Evolutionary conservation across 2,113 vertebrate species (phyloP), one percentile per base, ranked within the genome.

Genomic region (Trichechus manatus): DNA sequence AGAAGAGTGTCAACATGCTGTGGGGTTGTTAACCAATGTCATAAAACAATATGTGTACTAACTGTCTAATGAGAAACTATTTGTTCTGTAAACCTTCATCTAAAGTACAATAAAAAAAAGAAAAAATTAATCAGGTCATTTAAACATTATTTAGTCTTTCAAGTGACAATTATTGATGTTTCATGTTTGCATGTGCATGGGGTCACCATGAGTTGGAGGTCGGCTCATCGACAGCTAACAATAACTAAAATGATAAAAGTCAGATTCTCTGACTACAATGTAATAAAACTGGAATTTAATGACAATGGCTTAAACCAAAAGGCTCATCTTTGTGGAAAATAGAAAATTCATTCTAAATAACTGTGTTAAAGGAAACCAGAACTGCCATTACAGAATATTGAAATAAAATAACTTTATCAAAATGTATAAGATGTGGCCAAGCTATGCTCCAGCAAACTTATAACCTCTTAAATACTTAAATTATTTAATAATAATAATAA

Each of bases 211-310:
- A 47, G 47, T 47, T 47, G 47, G 47, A 10, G 47, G 47, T 10
- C 6, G 53, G 4, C 3, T 56, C 53, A 56, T 56, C 13, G 53
- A 11, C 53, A 56, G 53, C 53, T 56, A 56, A 61, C 59, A 61
- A 61, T 20, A 61, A 61, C 59, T 63, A 8, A 74, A 80, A 79
- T 66, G 11, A 56, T 53, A 74, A 88, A 92, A 74, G 6, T n/a
- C 6, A 29, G n/a, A 78, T 74, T 82, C 31, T 94, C n/a, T 91
- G 47, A 42, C 7, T 68, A 61, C 70, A 74, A 3, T 89, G 64
- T 44, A 96, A 92, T 56, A 96, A 66, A 88, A 78, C 31, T 72
- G 2, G 56, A 64, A 86, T 20, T 74, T 63, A 92, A 84, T 75
- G 72, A 70, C 29, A 84, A 64, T 22, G 25, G 44, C 27, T 93